Conservation (phyloP, 2,888 invertebrate species). For the Apamea monoglypha region DNA sequence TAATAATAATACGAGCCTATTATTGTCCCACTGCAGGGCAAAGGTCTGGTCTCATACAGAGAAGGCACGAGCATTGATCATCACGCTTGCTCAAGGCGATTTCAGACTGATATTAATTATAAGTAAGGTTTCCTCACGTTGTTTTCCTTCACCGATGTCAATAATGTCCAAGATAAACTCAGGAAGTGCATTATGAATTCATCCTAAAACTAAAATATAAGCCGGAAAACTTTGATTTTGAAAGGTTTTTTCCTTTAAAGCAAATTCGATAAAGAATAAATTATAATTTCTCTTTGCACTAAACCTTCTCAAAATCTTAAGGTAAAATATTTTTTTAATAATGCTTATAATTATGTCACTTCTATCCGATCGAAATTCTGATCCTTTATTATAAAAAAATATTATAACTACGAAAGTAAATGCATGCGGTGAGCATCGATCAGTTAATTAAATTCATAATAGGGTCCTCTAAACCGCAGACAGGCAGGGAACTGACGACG, state of each 20-base stretch:
- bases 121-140: no score
- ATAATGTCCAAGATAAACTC: no score
- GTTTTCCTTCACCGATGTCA: no score
- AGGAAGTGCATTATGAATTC: no score
- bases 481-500: conserved; percentile 13
- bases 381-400: neutral
- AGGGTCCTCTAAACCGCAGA: conserved; percentile 19
- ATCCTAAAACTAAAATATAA: neutral
- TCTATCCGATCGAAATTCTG: neutral
- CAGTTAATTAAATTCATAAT: conserved; percentile 29
- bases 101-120: no score
- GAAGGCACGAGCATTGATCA: no score
- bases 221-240: no score
- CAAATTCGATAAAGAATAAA: neutral
- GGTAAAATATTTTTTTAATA: neutral
- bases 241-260: neutral
- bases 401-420: neutral
- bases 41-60: no score
- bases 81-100: no score
- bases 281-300: neutral
- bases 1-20: neutral
- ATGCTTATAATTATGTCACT: no score
- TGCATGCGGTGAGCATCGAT: neutral
- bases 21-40: no score
- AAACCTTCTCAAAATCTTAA: neutral